Evolutionary conservation across 2,888 invertebrate species (phyloP).

Genomic region (Pimpla rufipes): DNA sequence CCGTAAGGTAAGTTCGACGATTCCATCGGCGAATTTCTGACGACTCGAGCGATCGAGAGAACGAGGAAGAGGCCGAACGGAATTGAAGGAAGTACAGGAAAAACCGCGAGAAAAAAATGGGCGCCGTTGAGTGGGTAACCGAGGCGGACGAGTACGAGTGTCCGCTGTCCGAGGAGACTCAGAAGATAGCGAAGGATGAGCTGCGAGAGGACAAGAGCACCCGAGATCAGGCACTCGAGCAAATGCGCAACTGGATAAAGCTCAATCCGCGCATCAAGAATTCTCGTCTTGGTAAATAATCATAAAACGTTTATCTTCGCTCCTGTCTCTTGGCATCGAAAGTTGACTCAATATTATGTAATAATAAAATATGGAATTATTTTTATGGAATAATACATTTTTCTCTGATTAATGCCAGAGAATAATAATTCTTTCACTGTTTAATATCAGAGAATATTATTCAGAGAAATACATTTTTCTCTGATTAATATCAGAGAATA

Average conservation of each 20-base stretch:
- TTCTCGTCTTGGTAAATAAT: constrained; percentile 88
- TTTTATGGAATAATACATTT: too few species aligned
- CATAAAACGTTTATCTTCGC: not conserved
- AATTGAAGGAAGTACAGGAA: constrained; percentile 26
- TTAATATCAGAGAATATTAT: too few species aligned
- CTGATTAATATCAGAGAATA: too few species aligned
- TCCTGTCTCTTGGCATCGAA: not conserved
- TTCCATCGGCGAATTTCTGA: not conserved
- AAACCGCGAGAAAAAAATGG: constrained; percentile 72
- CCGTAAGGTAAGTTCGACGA: constrained; percentile 2
- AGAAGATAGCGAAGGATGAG: constrained; percentile 89
- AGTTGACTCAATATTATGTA: not conserved
- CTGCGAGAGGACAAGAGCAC: constrained; percentile 90
- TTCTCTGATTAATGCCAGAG: not conserved
- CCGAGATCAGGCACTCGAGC: constrained; percentile 89
- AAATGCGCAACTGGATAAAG: constrained; percentile 90
- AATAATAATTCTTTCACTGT: too few species aligned
- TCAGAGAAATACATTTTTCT: too few species aligned
- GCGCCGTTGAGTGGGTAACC: constrained; percentile 86
- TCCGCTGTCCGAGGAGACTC: constrained; percentile 88
- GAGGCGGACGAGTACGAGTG: constrained; percentile 89
- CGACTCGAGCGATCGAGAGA: not conserved
- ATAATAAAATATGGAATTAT: too few species aligned
- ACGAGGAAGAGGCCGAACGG: not conserved
- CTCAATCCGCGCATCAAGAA: constrained; percentile 90